Evolutionary conservation across 2,888 invertebrate species (phyloP), one percentile per base, ranked within the genome.

Genomic region (Euzophera pinguis): DNA sequence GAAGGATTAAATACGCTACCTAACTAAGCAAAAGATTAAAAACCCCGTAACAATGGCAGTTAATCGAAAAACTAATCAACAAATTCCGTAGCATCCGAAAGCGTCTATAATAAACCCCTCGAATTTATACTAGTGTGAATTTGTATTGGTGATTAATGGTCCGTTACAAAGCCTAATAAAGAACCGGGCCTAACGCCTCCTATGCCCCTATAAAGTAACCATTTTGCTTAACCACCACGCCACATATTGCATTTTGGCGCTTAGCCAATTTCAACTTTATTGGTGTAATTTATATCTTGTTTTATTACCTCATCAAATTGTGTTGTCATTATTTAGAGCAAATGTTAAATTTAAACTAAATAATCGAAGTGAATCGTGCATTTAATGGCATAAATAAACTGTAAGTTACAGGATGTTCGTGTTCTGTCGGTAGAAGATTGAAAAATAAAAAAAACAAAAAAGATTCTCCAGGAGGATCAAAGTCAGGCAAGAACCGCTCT

Each of bases 201-300:
- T 52, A 37, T 52, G 56, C 59, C 54, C 22, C 59, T 55, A 64
- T 67, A 64, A 65, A 63, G 60, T 65, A 57, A 52, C 62, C 50
- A 58, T 67, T 67, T 63, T 58, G 56, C 55, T 59, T 56, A 50
- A 54, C 50, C 56, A 58, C 56, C 62, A 58, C 58, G 54, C 59
- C 67, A 59, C 64, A 64, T 69, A 72, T 66, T 77, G 71, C 67
- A 71, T 71, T 69, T 71, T 79, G 79, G 79, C 74, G 47, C 52
- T 51, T 53, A 43, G 69, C 79, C 79, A 79, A 71, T 71, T 60
- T 64, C 60, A 60, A 63, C 68, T 76, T 77, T 77, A 75, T 64
- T 73, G 69, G 70, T 61, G 64, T 71, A 74, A 73, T 77, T 75
- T 73, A 67, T 78, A 71, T 72, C 75, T 67, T 65, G 70, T 71